Conservation (phyloP, 2,113 vertebrate genomes). For the Riparia riparia region DNA sequence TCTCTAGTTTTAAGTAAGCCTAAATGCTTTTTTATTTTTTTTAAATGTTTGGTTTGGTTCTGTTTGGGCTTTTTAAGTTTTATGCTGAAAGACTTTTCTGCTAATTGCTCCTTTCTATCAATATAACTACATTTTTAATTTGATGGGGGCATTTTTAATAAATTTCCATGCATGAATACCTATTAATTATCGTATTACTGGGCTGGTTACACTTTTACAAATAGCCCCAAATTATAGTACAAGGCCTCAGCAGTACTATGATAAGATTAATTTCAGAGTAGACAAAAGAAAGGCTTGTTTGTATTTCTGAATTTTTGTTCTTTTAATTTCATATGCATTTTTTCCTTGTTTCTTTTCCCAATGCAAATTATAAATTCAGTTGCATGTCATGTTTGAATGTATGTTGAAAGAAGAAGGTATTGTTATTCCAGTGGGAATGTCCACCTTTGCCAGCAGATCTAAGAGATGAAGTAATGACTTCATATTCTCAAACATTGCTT, state of each 20-base stretch:
- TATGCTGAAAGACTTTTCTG: neutral
- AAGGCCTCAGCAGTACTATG: neutral
- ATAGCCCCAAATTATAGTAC: neutral
- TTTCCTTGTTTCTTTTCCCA: neutral
- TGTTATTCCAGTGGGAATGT: neutral
- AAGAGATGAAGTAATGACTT: neutral
- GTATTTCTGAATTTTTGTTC: neutral
- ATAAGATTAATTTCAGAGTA: neutral
- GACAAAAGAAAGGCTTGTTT: neutral
- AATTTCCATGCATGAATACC: neutral
- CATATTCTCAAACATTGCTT: neutral
- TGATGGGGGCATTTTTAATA: rapidly evolving
- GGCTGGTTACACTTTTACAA: neutral
- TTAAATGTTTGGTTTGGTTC: neutral
- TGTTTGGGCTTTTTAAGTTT: rapidly evolving
- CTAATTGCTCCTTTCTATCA: neutral
- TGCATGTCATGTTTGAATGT: neutral
- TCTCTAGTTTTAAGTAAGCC: neutral
- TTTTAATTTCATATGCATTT: neutral
- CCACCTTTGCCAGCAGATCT: neutral
- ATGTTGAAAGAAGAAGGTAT: neutral
- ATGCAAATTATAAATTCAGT: rapidly evolving
- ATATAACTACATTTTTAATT: neutral
- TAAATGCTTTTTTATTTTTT: rapidly evolving
- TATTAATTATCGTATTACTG: neutral